Evolutionary conservation across 2,888 invertebrate genomes (phyloP), one percentile per base, ranked within the genome.

Genomic region (Troglohyphantes excavatus): DNA sequence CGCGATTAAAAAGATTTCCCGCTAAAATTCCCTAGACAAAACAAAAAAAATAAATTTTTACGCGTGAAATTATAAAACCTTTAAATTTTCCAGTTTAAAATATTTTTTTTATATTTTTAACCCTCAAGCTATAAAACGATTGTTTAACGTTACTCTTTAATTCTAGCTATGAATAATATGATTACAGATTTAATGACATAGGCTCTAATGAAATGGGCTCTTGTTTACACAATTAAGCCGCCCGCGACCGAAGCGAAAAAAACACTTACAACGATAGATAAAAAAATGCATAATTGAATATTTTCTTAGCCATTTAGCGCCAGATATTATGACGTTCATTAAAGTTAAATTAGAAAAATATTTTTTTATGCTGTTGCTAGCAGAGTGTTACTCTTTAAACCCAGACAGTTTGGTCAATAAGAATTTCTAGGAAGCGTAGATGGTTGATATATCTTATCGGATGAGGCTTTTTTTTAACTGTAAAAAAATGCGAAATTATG

Each of bases 271-370:
- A 26, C 33, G 61, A 86, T 78, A 78, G 61, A 70, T 53, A 59
- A 68, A 86, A n/a, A 85, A 86, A 73, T 33, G 27, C 76, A 86
- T 86, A 86, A 86, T 86, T 86, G 85, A 78, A 86, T 78, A 78
- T 86, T 86, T 86, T 86, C 85, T 68, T 86, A 86, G 85, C 78
- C 85, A 78, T 86, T 86, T 86, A 86, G 65, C 43, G 85, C 59
- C 76, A 78, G 76, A 78, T 86, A 86, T 86, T 68, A 86, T 70
- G 85, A 68, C 78, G 59, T 78, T 86, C 85, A 86, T 86, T 86
- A 86, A 86, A 86, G 76, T 86, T 86, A 86, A 86, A 86, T 86
- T 86, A 86, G 76, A n/a, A n/a, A n/a, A n/a, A n/a, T n/a, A n/a
- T 76, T 29, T 78, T 63, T 83, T 82, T 59, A 53, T 76, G 43